phyloP scores from a whole-genome alignment of 2,888 invertebrate genomes.

The Drosophila subquinaria region DNA sequence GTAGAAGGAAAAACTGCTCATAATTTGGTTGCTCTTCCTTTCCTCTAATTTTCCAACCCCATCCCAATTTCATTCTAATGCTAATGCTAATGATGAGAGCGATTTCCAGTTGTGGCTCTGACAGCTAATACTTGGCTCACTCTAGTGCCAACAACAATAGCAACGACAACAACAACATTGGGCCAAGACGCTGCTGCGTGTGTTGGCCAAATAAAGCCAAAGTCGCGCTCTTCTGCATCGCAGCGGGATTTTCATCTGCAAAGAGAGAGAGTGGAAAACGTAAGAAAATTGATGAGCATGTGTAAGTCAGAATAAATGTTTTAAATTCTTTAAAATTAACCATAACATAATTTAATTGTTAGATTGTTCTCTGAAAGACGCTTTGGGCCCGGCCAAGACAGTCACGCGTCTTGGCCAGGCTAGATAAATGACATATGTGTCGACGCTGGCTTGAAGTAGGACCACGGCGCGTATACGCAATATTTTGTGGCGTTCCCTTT shows the following conservation, averaged over 20 bases:
- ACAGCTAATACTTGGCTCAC: slow-evolving; percentile 43
- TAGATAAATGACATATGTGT: slow-evolving; percentile 72
- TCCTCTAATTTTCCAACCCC: neutral
- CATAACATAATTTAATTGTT: slow-evolving; percentile 67
- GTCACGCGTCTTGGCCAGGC: slow-evolving; percentile 20
- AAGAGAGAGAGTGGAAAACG: slow-evolving; percentile 24
- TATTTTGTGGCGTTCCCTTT: slow-evolving; percentile 39
- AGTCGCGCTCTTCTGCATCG: slow-evolving; percentile 93
- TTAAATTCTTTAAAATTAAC: slow-evolving; percentile 31
- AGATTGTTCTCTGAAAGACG: slow-evolving; percentile 14
- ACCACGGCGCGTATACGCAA: slow-evolving; percentile 47
- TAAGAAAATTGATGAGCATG: slow-evolving; percentile 20
- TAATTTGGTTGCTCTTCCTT: slow-evolving; percentile 33
- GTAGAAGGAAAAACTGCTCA: slow-evolving; percentile 27
- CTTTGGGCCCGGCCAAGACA: neutral
- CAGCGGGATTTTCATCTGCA: slow-evolving; percentile 94
- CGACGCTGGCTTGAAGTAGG: slow-evolving; percentile 10
- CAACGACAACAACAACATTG: slow-evolving; percentile 33
- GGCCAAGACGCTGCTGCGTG: slow-evolving; percentile 28
- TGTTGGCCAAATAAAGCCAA: slow-evolving; percentile 36
- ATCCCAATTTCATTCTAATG: slow-evolving; percentile 26
- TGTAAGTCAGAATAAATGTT: slow-evolving; percentile 3
- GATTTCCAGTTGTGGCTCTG: slow-evolving; percentile 24
- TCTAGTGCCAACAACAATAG: slow-evolving; percentile 31
- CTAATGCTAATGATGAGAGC: slow-evolving; percentile 33